Base-by-base conservation (phyloP, 1,140 invertebrate species). In the Drosophila hydei region DNA sequence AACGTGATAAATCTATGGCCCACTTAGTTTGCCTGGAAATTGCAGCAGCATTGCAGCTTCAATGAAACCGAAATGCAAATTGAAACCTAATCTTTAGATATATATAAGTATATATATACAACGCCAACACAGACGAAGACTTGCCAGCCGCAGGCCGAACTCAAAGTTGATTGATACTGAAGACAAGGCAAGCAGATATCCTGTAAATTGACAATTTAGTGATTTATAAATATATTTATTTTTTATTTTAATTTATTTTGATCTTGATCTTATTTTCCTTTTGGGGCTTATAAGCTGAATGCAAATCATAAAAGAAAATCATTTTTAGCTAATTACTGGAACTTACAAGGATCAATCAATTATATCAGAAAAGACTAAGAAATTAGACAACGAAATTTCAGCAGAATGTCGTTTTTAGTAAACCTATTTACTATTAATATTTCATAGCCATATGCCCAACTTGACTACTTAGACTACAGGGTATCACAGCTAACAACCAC, bases 1-100 rank as follows among this genome's bases (percentile, higher is more conserved):
- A 83, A 88, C 83, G 81, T 85, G 81, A 85, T 85, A 75, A 81
- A 88, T 87, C 71, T 78, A 52, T 87, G 81, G 47, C 77, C 81
- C 81, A 85, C 73, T 87, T 81, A 77, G 52, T 14, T 63, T 72
- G 69, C 68, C 81, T 75, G 68, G 63, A 61, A 87, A 88, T 81
- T 88, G 78, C 83, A 67, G 67, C 77, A 61, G 16, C 38, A 11
- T 12, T 33, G 30, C 30, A 59, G 77, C 80, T 84, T 85, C 79
- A 84, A 84, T 84, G 80, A 51, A 85, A 72, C 79, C 80, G 80
- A 87, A 87, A 87, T 87, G 81, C 83, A 87, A 87, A 87, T 87
- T 87, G 81, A 87, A 87, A 87, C 83, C 78, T 64, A 88, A 88
- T 88, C 83, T 83, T 70, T 42, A 7, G 8, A 42, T 42, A 42